Base-by-base conservation (phyloP, 1,140 invertebrate genomes). In the Probaryconus sp. region DNA sequence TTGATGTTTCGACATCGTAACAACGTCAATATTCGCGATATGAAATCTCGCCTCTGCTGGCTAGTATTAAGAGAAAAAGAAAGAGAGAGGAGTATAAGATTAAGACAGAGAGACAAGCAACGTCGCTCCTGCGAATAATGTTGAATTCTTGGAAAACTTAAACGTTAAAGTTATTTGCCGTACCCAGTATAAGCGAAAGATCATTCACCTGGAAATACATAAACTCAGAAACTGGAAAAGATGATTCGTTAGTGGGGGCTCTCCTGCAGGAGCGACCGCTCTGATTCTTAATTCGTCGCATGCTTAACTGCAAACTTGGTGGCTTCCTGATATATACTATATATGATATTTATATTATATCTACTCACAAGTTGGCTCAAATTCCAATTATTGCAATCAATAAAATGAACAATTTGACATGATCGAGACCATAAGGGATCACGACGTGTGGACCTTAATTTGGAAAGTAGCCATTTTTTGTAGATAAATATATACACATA, bases 41-140 rank as follows among this genome's bases (percentile, higher is more conserved):
- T 47, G 24, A 47, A 47, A 47, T 47, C 43, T 47, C 13, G 43
- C 26, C 24, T 26, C 43, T 47, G 43, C 43, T 30, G 43, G 43
- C 24, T 47, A 20, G 3, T 16, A n/a, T n/a, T n/a, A 30, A 24
- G 43, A 30, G 21, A 24, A 7, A 24, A 24, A 24, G 21, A 24
- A 7, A 4, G 7, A 24, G 21, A 24, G 3, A 24, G 21, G 7
- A 24, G 7, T 24, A n/a, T n/a, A n/a, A 24, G 21, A 24, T 3
- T 4, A 7, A 7, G 21, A 24, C 7, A 24, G 3, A 24, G 21
- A 24, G 43, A 26, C 43, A 30, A 30, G 18, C 13, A 47, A 47
- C 26, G 24, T 31, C 43, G 43, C 43, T 30, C 43, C 43, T 47
- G 43, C 26, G 24, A 47, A 47, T n/a, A 14, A 47, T 13, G 43